Conservation (phyloP, 2,888 invertebrate genomes). For the Flexamia atlantica region DNA sequence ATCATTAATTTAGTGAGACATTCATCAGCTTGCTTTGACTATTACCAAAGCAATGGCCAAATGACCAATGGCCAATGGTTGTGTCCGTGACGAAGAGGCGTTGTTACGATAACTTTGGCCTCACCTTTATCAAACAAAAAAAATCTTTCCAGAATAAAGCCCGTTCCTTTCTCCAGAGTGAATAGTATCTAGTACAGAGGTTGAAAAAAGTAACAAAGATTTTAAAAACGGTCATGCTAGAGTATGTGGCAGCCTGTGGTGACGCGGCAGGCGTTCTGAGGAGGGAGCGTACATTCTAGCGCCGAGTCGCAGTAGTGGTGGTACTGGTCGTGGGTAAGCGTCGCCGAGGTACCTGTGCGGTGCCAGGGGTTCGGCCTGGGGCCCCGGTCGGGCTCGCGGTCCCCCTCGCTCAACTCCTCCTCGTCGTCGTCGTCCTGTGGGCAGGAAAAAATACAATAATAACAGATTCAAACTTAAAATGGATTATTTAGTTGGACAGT, state of each 20-base stretch:
- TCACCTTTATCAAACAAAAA: too few relatives aligned
- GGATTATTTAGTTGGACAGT: too few relatives aligned
- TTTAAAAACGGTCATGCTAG: slow-evolving; percentile 42
- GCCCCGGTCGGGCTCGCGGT: slow-evolving; percentile 47
- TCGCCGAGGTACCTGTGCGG: slow-evolving; percentile 73
- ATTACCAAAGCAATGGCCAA: too few relatives aligned
- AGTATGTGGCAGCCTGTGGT: slow-evolving; percentile 63
- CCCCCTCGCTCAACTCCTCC: slow-evolving; percentile 72
- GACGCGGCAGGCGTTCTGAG: slow-evolving; percentile 58
- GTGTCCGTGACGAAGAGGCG: too few relatives aligned
- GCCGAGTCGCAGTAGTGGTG: slow-evolving; percentile 88
- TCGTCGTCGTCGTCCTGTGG: slow-evolving; percentile 76
- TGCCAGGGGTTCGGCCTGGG: slow-evolving; percentile 74
- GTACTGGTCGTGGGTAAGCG: slow-evolving; percentile 85
- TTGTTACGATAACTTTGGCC: too few relatives aligned
- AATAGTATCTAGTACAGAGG: neutral
- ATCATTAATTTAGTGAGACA: too few relatives aligned
- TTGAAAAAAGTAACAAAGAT: neutral
- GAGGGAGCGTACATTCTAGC: slow-evolving; percentile 83
- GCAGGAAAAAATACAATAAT: too few relatives aligned
- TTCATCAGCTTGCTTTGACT: too few relatives aligned
- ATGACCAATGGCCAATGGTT: too few relatives aligned
- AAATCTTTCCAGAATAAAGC: neutral
- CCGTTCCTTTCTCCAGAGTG: neutral
- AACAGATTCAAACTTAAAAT: too few relatives aligned